A percentile compares a stretch with the other conserved stretches of the same genome.
phyloP scores from a whole-genome alignment of 1,140 invertebrate genomes.

The Yoshiicerus persimilis region DNA sequence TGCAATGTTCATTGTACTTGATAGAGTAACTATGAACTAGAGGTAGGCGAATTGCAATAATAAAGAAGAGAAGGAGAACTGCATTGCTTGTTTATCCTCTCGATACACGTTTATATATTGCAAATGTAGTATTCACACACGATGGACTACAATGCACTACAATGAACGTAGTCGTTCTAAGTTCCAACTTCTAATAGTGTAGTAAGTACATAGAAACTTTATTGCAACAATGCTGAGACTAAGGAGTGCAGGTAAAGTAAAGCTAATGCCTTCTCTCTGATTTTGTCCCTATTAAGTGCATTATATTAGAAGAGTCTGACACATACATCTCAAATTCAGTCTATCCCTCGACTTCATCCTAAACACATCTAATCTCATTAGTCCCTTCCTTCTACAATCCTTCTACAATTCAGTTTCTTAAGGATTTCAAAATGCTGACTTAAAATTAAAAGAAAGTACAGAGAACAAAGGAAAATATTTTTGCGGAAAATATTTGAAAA shows the following conservation, averaged over 20 bases:
- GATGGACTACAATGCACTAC: neutral
- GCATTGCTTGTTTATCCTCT: neutral
- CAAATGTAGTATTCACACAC: too few species aligned
- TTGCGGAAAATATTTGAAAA: neutral
- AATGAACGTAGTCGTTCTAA: neutral
- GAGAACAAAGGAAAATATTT: neutral
- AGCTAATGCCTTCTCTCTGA: neutral
- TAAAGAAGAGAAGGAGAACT: neutral
- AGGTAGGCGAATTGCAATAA: neutral
- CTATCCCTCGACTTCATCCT: neutral
- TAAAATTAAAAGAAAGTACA: neutral
- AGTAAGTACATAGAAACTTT: neutral
- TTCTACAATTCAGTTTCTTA: too few species aligned
- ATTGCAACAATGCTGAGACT: neutral
- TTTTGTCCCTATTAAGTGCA: constrained; percentile 5
- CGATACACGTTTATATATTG: neutral
- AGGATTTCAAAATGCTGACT: neutral
- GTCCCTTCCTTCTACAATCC: too few species aligned
- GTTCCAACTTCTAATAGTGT: too few species aligned
- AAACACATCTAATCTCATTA: neutral
- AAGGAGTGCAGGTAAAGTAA: neutral
- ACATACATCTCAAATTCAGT: constrained; percentile 1
- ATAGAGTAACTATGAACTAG: neutral
- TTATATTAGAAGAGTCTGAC: neutral
- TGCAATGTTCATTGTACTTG: neutral